A percentile compares a stretch with the other conserved stretches of the same genome.
Conservation (phyloP, 2,113 vertebrate species). For the Ardeotis arabs region DNA sequence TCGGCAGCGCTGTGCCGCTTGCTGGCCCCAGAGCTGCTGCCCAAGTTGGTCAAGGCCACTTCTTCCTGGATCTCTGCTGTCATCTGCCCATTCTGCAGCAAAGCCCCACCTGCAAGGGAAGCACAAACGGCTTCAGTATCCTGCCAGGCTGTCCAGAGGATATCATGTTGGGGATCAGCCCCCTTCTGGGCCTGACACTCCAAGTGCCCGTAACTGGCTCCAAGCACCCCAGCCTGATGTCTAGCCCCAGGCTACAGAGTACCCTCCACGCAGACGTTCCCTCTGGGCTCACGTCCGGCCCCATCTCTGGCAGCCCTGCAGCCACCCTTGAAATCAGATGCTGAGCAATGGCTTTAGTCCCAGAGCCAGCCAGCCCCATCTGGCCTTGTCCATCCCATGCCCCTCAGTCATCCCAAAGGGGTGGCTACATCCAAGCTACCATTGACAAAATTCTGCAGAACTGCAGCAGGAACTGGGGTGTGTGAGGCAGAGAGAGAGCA, state of each 20-base stretch:
- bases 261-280: neutral
- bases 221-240: neutral
- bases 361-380: neutral
- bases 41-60: conserved; percentile 88
- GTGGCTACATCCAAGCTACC: neutral
- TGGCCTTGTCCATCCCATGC: conserved; percentile 23
- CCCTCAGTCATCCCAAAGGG: neutral
- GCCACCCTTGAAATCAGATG: conserved; percentile 33
- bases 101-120: conserved; percentile 78
- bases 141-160: neutral
- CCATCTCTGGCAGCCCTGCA: neutral
- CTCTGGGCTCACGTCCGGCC: neutral
- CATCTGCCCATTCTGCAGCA: conserved; percentile 92
- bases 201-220: neutral
- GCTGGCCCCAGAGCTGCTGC: conserved; percentile 79
- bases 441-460: neutral
- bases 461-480: neutral
- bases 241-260: neutral
- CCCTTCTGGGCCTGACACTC: neutral
- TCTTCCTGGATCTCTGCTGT: conserved; percentile 94
- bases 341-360: conserved; percentile 30
- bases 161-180: neutral
- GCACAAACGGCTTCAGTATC: neutral
- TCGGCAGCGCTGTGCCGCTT: conserved; percentile 90
- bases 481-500: neutral